Evolutionary conservation across 2,888 invertebrate genomes (phyloP).

Genomic region (Phragmatobia fuliginosa): DNA sequence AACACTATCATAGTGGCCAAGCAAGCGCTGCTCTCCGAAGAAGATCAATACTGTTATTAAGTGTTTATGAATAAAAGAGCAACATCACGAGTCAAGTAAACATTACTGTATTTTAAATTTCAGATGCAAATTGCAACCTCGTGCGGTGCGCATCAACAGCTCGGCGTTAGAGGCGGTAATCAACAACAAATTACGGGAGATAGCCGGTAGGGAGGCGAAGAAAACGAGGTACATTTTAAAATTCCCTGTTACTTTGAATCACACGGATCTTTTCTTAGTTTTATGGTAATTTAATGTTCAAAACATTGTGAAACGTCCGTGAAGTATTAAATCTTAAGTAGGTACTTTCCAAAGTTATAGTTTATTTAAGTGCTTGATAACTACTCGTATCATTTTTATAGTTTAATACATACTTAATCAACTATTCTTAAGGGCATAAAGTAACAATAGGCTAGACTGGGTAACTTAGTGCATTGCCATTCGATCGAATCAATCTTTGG

Average conservation of each 20-base stretch:
- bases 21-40: neutral
- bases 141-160: conserved; percentile 86
- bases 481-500: neutral
- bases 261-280: neutral
- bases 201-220: conserved; percentile 73
- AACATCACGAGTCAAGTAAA: conserved; percentile 1
- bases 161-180: conserved; percentile 84
- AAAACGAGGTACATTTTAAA: conserved; percentile 68
- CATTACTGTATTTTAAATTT: conserved; percentile 44
- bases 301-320: neutral
- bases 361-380: neutral
- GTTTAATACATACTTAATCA: neutral
- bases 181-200: conserved; percentile 80
- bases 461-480: too few species aligned
- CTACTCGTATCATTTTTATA: neutral
- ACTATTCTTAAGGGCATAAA: neutral
- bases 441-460: too few species aligned
- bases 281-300: neutral
- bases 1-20: neutral
- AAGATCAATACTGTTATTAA: conserved; percentile 3
- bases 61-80: neutral
- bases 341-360: neutral
- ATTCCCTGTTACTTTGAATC: neutral
- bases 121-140: conserved; percentile 87
- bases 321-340: neutral